Percentiles rank a stretch among this genome's conserved stretches.
These are phyloP conservation scores for Scolopax bukidnonensis DNA, from an alignment of 2,797 vertebrate genomes.

Conservation along the genomic window DNA sequence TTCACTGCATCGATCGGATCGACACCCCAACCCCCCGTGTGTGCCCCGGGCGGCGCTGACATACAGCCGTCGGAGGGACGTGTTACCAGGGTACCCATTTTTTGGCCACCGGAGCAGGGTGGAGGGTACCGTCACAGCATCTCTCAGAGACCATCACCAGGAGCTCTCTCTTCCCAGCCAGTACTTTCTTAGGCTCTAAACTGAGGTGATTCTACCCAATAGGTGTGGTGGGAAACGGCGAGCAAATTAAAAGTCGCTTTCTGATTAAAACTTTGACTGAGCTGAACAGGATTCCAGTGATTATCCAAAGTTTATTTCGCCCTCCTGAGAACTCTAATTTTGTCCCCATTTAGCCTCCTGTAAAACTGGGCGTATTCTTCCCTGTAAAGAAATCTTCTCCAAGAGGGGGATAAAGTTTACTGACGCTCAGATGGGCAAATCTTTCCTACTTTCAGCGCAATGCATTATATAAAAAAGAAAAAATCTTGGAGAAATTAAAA, in stretches of 20 bases:
- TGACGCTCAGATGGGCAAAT: neutral
- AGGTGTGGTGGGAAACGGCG: neutral
- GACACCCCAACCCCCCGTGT: fast-evolving
- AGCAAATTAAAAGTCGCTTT: neutral
- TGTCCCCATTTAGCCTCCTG: neutral
- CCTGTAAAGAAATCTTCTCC: neutral
- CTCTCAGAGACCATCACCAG: fast-evolving
- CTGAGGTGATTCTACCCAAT: fast-evolving
- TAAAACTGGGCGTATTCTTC: neutral
- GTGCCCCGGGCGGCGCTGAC: neutral
- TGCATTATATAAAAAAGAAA: neutral
- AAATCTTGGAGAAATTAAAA: neutral
- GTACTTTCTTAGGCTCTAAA: fast-evolving
- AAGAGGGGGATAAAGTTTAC: neutral
- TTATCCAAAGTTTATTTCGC: neutral
- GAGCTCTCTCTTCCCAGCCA: neutral
- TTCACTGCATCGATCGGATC: fast-evolving
- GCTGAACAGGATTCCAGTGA: neutral
- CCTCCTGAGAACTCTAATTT: neutral
- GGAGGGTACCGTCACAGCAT: fast-evolving
- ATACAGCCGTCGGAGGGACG: fast-evolving
- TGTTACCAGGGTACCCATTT: fast-evolving
- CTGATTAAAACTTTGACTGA: neutral
- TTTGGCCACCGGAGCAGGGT: fast-evolving
- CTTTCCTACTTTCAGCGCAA: neutral